A percentile compares a stretch with the other conserved stretches of the same genome.
Conservation (phyloP, 2,113 vertebrate genomes). For the Crotalus tigris region DNA sequence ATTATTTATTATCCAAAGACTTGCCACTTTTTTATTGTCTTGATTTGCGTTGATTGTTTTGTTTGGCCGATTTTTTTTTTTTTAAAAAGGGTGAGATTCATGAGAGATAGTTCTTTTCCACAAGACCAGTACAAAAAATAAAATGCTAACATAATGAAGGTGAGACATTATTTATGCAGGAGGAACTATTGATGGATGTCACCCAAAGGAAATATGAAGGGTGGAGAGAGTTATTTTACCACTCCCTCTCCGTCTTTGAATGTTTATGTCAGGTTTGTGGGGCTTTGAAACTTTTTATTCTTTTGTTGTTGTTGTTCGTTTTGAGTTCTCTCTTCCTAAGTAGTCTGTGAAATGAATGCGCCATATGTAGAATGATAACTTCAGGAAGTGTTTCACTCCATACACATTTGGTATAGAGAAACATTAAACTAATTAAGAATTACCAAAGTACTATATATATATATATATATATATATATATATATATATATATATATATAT, state of each 20-base stretch:
- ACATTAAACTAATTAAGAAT: conserved; percentile 57
- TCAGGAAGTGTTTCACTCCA: conserved; percentile 82
- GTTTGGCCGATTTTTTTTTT: conserved; percentile 79
- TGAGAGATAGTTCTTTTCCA: neutral
- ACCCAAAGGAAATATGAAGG: conserved; percentile 55
- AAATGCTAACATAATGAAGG: neutral
- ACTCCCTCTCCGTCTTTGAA: conserved; percentile 74
- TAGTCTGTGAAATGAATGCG: conserved; percentile 81
- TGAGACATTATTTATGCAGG: neutral
- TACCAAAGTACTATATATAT: conserved; percentile 68
- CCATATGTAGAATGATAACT: conserved; percentile 83
- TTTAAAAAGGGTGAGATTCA: conserved; percentile 57
- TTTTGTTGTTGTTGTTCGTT: conserved; percentile 39
- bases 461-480: neutral
- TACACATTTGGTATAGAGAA: conserved; percentile 80
- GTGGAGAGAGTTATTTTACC: conserved; percentile 48
- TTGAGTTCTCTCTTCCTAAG: conserved; percentile 69
- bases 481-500: neutral
- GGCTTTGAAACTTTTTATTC: neutral
- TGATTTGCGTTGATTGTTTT: conserved; percentile 41
- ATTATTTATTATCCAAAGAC: conserved; percentile 98
- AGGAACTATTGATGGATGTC: neutral
- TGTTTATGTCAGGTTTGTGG: conserved; percentile 79
- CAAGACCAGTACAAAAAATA: neutral
- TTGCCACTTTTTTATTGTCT: conserved; percentile 84